phyloP scores from a whole-genome alignment of 2,797 vertebrate species.

The Sandelia bainsii region DNA sequence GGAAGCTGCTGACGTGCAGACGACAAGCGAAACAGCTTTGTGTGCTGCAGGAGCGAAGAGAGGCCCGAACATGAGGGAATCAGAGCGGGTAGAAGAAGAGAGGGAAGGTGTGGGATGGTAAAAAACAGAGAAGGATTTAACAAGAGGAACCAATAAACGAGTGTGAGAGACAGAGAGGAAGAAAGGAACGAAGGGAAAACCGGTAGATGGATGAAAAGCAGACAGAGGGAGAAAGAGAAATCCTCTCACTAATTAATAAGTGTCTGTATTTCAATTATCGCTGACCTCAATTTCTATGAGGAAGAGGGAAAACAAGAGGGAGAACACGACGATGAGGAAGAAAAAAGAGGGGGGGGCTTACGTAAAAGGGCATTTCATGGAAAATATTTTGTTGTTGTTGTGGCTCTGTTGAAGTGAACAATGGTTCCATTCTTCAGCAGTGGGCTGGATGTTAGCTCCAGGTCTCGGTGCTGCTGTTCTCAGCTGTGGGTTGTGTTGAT shows the following conservation, averaged over 20 bases:
- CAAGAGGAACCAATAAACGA: too few relatives aligned
- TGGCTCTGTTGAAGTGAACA: slow-evolving; percentile 37
- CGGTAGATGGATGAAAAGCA: too few relatives aligned
- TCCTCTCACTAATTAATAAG: slow-evolving; percentile 77
- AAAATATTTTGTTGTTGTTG: slow-evolving; percentile 45
- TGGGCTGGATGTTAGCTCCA: slow-evolving; percentile 2
- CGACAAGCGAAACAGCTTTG: slow-evolving; percentile 21
- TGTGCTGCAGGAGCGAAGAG: slow-evolving; percentile 7
- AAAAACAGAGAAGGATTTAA: too few relatives aligned
- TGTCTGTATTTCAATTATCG: slow-evolving; percentile 78
- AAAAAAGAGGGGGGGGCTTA: slow-evolving; percentile 9
- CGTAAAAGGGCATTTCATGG: slow-evolving; percentile 43
- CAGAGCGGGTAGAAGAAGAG: slow-evolving; percentile 8
- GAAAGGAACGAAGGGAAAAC: too few relatives aligned
- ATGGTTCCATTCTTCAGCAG: slow-evolving; percentile 36
- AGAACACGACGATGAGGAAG: slow-evolving; percentile 1
- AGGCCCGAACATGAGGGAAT: slow-evolving; percentile 20
- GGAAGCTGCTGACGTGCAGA: slow-evolving; percentile 10
- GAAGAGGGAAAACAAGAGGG: slow-evolving; percentile 5
- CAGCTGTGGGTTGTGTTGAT: background rate
- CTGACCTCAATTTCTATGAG: slow-evolving; percentile 64
- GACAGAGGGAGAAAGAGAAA: slow-evolving; percentile 5
- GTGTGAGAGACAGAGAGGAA: background rate
- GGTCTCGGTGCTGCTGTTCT: background rate
- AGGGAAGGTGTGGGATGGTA: background rate